These are phyloP conservation scores for Vidua macroura DNA, from an alignment of 2,113 vertebrate species.

Conservation along the genomic window DNA sequence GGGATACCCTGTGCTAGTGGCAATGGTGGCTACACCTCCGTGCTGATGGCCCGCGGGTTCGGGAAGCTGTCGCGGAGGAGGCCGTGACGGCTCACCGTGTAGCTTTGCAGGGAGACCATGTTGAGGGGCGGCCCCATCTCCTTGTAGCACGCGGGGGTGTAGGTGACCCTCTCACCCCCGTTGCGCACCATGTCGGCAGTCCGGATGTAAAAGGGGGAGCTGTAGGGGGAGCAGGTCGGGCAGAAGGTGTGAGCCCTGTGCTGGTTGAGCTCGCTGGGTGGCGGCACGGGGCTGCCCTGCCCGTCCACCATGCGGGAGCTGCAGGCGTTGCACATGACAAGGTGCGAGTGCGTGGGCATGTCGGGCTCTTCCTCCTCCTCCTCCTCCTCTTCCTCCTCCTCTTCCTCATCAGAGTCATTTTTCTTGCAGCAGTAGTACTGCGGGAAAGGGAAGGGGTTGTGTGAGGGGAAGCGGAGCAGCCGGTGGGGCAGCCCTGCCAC, in stretches of 20 bases:
- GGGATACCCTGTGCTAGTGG: background rate
- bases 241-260: slow-evolving; percentile 72
- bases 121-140: slow-evolving; percentile 81
- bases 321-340: slow-evolving; percentile 85
- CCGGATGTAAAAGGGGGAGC: slow-evolving; percentile 89
- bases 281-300: slow-evolving; percentile 70
- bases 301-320: slow-evolving; percentile 79
- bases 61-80: slow-evolving; percentile 78
- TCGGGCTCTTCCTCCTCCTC: slow-evolving; percentile 75
- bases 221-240: slow-evolving; percentile 85
- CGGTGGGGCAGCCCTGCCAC: accelerated
- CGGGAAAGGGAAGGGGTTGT: background rate
- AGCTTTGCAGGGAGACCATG: slow-evolving; percentile 77
- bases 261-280: slow-evolving; percentile 70
- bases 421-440: slow-evolving; percentile 99
- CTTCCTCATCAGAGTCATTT: slow-evolving; percentile 81
- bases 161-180: slow-evolving; percentile 86
- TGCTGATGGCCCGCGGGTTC: slow-evolving; percentile 89
- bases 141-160: slow-evolving; percentile 82
- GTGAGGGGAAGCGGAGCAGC: background rate
- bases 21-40: slow-evolving; percentile 81
- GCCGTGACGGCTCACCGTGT: slow-evolving; percentile 80
- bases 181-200: slow-evolving; percentile 88
- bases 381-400: slow-evolving; percentile 77
- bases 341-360: slow-evolving; percentile 74